Base-by-base conservation (phyloP, 2,797 vertebrate genomes). In the Paguma larvata region DNA sequence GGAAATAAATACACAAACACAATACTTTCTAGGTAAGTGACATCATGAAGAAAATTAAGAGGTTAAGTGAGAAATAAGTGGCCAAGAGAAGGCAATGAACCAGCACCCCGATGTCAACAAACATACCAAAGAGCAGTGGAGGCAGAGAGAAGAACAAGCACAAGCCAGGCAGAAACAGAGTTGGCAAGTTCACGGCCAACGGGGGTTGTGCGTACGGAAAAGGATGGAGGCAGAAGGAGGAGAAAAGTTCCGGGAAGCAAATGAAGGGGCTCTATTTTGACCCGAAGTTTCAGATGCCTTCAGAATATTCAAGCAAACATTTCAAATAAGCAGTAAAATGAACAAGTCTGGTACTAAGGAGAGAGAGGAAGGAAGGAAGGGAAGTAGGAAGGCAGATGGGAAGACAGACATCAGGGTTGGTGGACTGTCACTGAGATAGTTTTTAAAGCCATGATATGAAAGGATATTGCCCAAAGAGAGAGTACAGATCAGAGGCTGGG, bases 301-400 rank as follows among this genome's bases (percentile, higher is more conserved):
- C n/a, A 65, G 32, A 72, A 70, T 1, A n/a, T 13, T 53, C 25
- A 53, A 59, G 88, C 2, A 11, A 80, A 53, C 23, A 46, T 44
- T 75, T 48, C 30, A 34, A 79, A 92, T 15, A n/a, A 73, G 79
- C 67, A 89, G 62, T 21, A 44, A 94, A 51, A 89, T 6, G 8
- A 59, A 84, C 12, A 38, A 30, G 21, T 68, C 59, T 70, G 11
- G 4, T 56, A 44, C 19, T 9, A 21, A 12, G 15, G 15, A 32
- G 27, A 30, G 15, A 18, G 4, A 27, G 34, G 11, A 15, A 65
- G 10, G 34, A 12, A 18, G 16, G 5, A 21, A 2, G 4, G 21
- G 19, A 38, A 14, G 21, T 5, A 10, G 11, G 68, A 4, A 23
- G 2, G 11, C 2, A 18, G 27, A 27, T 30, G 32, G 5, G 15